These are phyloP conservation scores for Temnothorax longispinosus DNA, from an alignment of 1,140 invertebrate genomes.

Conservation along the genomic window DNA sequence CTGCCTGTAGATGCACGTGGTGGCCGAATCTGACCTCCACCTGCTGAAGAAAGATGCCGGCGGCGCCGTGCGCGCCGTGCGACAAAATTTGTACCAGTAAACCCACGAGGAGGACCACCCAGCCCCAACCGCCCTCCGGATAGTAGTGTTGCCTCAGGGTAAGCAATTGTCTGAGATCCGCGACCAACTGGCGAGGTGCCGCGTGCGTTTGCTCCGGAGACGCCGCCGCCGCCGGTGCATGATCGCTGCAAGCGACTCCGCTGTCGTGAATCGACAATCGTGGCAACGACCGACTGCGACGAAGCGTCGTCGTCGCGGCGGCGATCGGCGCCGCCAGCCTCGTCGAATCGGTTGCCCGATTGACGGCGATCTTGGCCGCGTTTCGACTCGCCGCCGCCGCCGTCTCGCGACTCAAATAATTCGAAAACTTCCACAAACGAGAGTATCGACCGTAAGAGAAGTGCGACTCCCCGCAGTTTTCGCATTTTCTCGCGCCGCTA, in stretches of 20 bases:
- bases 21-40: constrained; percentile 85
- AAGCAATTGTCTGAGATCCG: constrained; percentile 86
- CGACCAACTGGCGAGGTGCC: constrained; percentile 80
- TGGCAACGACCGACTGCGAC: constrained; percentile 79
- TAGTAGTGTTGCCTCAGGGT: constrained; percentile 91
- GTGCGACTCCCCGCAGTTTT: constrained; percentile 60
- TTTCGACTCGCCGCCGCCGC: neutral
- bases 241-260: constrained; percentile 78
- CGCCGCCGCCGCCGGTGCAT: constrained; percentile 39
- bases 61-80: constrained; percentile 88
- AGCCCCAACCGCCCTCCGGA: constrained; percentile 92
- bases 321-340: constrained; percentile 57
- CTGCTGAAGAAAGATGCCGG: constrained; percentile 87
- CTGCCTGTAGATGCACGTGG: constrained; percentile 84
- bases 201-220: constrained; percentile 75
- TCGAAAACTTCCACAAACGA: constrained; percentile 28
- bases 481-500: constrained; percentile 14
- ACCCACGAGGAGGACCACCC: constrained; percentile 88
- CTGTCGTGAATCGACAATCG: constrained; percentile 80
- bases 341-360: constrained; percentile 17
- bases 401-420: constrained; percentile 18
- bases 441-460: constrained; percentile 15
- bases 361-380: neutral
- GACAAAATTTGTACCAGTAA: constrained; percentile 88
- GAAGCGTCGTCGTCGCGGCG: constrained; percentile 65